phyloP scores from a whole-genome alignment of 2,888 invertebrate species.

The Drosophila formosana region DNA sequence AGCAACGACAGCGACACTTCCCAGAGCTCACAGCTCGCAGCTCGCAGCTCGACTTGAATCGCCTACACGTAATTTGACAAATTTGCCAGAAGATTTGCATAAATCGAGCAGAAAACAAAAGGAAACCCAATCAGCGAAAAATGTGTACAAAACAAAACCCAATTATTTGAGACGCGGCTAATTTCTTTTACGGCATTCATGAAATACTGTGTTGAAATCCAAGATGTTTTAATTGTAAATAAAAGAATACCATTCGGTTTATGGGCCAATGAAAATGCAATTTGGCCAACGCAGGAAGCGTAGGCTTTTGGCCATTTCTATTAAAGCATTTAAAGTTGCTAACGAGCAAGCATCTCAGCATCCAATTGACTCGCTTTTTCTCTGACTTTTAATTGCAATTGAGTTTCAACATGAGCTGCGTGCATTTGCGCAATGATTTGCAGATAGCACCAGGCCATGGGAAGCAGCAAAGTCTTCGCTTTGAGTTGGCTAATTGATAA shows the following conservation, averaged over 20 bases:
- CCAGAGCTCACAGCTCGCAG: conserved; percentile 42
- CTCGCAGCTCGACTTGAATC: conserved; percentile 46
- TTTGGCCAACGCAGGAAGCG: conserved; percentile 38
- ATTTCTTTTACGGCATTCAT: conserved; percentile 10
- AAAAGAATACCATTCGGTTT: conserved; percentile 3
- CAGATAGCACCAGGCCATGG: conserved; percentile 60
- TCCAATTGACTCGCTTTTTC: conserved; percentile 23
- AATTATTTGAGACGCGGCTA: conserved; percentile 31
- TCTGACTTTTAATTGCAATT: conserved; percentile 72
- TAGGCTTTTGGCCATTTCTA: conserved; percentile 55
- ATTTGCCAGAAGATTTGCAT: conserved; percentile 73
- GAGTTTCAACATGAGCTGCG: conserved; percentile 72
- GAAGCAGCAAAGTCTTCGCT: conserved; percentile 15
- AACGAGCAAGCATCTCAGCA: conserved; percentile 49
- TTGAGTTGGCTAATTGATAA: conserved; percentile 63
- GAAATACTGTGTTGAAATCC: background rate
- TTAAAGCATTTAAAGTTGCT: conserved; percentile 61
- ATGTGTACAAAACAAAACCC: conserved; percentile 21
- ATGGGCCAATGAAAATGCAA: conserved; percentile 17
- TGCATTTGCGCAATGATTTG: conserved; percentile 77
- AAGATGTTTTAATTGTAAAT: background rate
- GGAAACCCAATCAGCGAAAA: conserved; percentile 47
- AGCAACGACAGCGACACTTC: conserved; percentile 31
- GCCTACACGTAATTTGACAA: conserved; percentile 75
- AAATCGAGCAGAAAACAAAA: conserved; percentile 48